These are phyloP conservation scores for Drosophila sulfurigaster DNA, from an alignment of 1,140 invertebrate genomes.

Conservation along the genomic window DNA sequence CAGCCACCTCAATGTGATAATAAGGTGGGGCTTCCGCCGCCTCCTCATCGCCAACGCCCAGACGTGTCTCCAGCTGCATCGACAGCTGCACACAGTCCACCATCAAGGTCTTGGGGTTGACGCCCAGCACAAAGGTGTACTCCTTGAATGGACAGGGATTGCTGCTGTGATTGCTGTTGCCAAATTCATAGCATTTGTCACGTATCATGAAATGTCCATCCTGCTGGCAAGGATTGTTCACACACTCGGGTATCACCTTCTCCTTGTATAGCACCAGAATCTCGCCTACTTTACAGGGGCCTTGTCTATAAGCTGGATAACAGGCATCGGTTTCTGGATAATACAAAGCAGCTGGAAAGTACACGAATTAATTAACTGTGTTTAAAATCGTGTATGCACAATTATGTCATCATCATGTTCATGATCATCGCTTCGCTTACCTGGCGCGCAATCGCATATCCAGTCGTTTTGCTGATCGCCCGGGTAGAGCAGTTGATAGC, in stretches of 20 bases:
- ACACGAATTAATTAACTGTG: slow-evolving; percentile 1
- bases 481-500: slow-evolving; percentile 88
- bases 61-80: slow-evolving; percentile 65
- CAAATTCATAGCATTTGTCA: slow-evolving; percentile 86
- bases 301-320: slow-evolving; percentile 87
- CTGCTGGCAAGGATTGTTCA: slow-evolving; percentile 87
- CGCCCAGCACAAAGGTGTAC: slow-evolving; percentile 81
- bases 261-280: slow-evolving; percentile 86
- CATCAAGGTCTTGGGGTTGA: slow-evolving; percentile 85
- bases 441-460: slow-evolving; percentile 89
- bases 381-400: not conserved
- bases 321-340: slow-evolving; percentile 87
- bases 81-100: slow-evolving; percentile 85
- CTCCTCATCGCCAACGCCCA: slow-evolving; percentile 60
- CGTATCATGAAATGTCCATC: slow-evolving; percentile 85
- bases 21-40: slow-evolving; percentile 43
- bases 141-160: slow-evolving; percentile 84
- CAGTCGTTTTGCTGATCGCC: slow-evolving; percentile 87
- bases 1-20: slow-evolving; percentile 61
- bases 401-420: slow-evolving; percentile 59
- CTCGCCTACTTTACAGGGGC: slow-evolving; percentile 87
- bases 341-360: slow-evolving; percentile 86
- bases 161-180: slow-evolving; percentile 49
- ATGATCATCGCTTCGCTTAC: slow-evolving; percentile 72
- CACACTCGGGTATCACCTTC: slow-evolving; percentile 87